Evolutionary conservation across 2,113 vertebrate genomes (phyloP).

Genomic region (Melanocharis versteri): DNA sequence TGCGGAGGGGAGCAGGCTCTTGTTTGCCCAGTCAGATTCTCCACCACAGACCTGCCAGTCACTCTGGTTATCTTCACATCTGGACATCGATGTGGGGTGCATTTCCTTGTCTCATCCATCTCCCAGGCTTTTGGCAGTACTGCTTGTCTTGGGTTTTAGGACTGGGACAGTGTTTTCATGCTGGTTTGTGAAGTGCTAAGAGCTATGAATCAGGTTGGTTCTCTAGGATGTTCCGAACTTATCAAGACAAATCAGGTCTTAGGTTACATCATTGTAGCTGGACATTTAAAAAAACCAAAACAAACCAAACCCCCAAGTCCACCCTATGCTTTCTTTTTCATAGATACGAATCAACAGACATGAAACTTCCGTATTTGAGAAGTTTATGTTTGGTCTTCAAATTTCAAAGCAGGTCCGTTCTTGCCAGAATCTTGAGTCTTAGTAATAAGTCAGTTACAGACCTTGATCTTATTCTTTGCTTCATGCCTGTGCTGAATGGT

Average conservation of each 20-base stretch:
- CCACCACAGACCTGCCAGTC: neutral
- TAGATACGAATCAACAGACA: neutral
- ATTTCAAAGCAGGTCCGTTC: neutral
- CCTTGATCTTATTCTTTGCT: neutral
- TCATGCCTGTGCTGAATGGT: neutral
- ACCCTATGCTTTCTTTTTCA: neutral
- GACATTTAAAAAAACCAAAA: neutral
- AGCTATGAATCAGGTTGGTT: neutral
- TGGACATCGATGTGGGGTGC: accelerated
- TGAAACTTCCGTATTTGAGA: neutral
- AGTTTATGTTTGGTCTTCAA: neutral
- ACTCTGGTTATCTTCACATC: neutral
- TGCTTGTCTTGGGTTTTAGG: neutral
- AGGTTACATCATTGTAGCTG: neutral
- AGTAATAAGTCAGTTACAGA: neutral
- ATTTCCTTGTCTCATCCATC: neutral
- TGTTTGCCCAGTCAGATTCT: neutral
- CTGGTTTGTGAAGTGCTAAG: neutral
- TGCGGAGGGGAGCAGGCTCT: neutral
- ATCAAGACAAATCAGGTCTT: neutral
- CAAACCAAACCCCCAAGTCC: neutral
- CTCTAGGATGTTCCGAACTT: neutral
- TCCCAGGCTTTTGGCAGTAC: neutral
- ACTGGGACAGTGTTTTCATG: neutral
- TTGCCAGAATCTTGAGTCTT: neutral